A percentile compares a stretch with the other conserved stretches of the same genome.
Evolutionary conservation across 35 echinoderm and acorn worm species (phyloP).

Genomic region (Lytechinus pictus): DNA sequence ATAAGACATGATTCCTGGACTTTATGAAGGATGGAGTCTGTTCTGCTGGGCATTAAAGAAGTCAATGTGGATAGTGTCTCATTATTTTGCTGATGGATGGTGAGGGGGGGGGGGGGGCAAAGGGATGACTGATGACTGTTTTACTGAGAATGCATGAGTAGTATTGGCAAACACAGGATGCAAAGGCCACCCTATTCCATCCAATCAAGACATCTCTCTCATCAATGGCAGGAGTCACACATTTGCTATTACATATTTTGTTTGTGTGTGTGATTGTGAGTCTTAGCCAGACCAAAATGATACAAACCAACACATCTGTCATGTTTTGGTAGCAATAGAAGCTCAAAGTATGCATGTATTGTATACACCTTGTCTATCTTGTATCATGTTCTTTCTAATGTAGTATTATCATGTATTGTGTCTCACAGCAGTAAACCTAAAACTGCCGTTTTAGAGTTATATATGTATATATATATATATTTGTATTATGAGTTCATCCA

Average conservation of each 20-base stretch:
- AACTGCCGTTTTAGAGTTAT: background rate
- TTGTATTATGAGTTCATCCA: background rate
- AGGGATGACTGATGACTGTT: background rate
- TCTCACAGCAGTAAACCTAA: background rate
- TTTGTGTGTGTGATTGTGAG: conserved; percentile 18
- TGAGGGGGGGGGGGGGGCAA: background rate
- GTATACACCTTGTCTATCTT: background rate
- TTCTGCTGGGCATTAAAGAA: background rate
- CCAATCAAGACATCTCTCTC: background rate
- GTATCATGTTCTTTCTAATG: background rate
- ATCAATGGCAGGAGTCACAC: background rate
- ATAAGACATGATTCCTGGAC: background rate
- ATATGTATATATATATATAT: conserved; percentile 8
- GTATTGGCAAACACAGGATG: background rate
- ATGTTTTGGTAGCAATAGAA: background rate
- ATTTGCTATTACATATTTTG: background rate
- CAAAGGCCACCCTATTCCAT: background rate
- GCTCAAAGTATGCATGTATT: background rate
- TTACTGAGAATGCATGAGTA: conserved; percentile 8
- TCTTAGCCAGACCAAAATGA: background rate
- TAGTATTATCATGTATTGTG: background rate
- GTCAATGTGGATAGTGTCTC: background rate
- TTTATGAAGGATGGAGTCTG: background rate
- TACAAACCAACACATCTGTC: background rate
- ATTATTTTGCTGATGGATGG: background rate